Conservation (phyloP, 2,113 vertebrate species). For the Tragelaphus imberbis region DNA sequence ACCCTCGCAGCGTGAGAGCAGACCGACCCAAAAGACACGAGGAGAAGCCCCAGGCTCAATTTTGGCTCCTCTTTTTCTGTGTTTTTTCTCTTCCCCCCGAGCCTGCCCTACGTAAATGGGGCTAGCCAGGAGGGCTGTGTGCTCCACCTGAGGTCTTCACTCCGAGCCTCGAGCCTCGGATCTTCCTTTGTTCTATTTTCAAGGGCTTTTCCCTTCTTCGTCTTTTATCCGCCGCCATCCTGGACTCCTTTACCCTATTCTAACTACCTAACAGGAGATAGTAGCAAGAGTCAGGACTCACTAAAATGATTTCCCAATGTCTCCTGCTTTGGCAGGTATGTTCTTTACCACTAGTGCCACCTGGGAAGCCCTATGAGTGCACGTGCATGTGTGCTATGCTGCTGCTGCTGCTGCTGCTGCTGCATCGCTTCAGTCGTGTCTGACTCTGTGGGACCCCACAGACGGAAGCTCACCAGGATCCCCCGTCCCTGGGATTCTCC, state of each 20-base stretch:
- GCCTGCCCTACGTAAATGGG: not conserved
- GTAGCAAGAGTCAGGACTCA: no score
- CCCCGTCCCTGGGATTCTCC: no score
- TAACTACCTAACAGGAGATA: not conserved
- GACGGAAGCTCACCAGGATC: no score
- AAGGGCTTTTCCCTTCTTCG: not conserved
- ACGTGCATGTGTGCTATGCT: no score
- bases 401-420: no score
- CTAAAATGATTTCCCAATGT: not conserved
- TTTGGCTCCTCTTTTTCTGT: no score
- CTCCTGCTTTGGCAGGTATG: not conserved
- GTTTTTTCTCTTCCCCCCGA: not conserved
- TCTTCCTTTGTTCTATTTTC: not conserved
- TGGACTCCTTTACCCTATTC: not conserved
- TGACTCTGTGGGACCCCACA: no score
- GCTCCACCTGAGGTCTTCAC: not conserved
- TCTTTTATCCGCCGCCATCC: not conserved
- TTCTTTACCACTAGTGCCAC: no score
- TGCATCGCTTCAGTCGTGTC: no score
- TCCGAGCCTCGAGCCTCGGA: no score
- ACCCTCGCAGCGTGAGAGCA: rapidly evolving
- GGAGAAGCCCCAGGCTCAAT: not conserved
- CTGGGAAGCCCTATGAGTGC: not conserved
- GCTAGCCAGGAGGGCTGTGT: not conserved
- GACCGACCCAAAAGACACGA: not conserved